Conservation (phyloP, 1,140 invertebrate genomes). For the Holotrichia oblita region DNA sequence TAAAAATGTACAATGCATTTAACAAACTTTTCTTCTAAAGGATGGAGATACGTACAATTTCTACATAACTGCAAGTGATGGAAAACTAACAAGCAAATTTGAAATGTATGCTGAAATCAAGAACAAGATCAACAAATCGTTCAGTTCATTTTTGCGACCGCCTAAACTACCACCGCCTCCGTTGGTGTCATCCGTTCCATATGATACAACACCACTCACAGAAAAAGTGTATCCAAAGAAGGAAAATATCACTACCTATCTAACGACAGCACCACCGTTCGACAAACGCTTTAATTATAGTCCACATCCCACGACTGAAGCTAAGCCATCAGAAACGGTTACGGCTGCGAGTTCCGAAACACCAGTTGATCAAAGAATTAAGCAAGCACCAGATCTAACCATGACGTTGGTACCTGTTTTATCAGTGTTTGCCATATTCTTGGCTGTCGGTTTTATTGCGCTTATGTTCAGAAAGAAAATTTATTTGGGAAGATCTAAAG, state of each 20-base stretch:
- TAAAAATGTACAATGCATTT: no score
- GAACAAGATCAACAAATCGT: constrained; percentile 38
- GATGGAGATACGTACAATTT: constrained; percentile 74
- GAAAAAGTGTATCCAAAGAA: neutral
- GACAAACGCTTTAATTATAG: constrained; percentile 28
- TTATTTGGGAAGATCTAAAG: constrained; percentile 65
- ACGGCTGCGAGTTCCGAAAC: constrained; percentile 45
- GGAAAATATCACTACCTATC: neutral
- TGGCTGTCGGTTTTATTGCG: constrained; percentile 65
- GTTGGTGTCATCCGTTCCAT: neutral
- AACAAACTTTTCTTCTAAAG: constrained; percentile 60
- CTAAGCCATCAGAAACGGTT: neutral
- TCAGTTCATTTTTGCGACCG: constrained; percentile 2
- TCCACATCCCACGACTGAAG: neutral
- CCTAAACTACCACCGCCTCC: constrained; percentile 30
- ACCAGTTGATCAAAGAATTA: constrained; percentile 59
- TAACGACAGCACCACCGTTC: neutral
- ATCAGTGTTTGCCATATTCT: constrained; percentile 66
- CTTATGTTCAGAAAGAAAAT: constrained; percentile 68
- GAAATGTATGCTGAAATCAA: constrained; percentile 75
- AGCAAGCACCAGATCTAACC: constrained; percentile 61
- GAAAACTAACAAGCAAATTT: constrained; percentile 72
- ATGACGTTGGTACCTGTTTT: constrained; percentile 68
- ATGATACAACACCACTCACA: neutral
- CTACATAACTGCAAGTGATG: constrained; percentile 77